phyloP scores from a whole-genome alignment of 2,113 vertebrate species.

The Eudyptes chrysolophus region DNA sequence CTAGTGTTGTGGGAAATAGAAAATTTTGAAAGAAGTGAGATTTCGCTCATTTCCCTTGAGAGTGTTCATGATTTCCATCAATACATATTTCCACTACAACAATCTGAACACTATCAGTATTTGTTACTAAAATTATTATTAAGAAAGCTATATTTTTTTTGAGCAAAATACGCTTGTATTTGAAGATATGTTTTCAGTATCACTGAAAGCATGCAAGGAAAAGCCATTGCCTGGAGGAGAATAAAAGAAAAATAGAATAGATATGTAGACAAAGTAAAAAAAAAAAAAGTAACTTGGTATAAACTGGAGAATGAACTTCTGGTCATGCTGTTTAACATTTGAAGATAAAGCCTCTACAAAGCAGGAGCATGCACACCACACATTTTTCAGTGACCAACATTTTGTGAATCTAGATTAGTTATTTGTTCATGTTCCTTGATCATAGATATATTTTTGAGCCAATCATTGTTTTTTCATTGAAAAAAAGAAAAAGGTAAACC shows the following conservation, averaged over 20 bases:
- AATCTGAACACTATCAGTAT: background rate
- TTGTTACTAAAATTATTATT: background rate
- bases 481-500: background rate
- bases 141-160: background rate
- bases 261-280: background rate
- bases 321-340: background rate
- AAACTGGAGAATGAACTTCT: background rate
- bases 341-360: background rate
- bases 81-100: background rate
- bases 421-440: background rate
- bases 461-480: background rate
- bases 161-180: background rate
- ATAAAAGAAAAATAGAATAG: background rate
- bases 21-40: background rate
- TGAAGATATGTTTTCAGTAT: background rate
- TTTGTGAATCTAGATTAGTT: background rate
- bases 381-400: background rate
- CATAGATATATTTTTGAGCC: background rate
- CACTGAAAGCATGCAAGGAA: background rate
- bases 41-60: background rate
- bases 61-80: background rate
- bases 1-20: background rate
- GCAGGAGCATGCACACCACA: background rate
- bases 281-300: background rate
- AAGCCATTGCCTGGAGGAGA: background rate